A percentile compares a stretch with the other conserved stretches of the same genome.
These are phyloP conservation scores for Progne subis DNA, from an alignment of 2,113 vertebrate genomes.

Conservation along the genomic window DNA sequence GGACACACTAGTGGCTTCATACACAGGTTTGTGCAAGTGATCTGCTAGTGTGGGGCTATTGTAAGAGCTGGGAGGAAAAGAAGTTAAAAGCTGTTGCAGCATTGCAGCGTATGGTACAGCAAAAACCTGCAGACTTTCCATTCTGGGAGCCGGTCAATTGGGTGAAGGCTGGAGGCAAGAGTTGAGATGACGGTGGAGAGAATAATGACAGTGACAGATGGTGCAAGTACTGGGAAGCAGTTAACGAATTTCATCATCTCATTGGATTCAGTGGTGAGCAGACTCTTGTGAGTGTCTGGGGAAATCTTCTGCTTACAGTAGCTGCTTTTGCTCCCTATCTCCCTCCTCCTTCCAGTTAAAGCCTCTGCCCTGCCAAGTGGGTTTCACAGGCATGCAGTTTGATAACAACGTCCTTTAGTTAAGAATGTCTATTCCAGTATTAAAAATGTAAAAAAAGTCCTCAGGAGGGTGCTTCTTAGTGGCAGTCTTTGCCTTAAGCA, in stretches of 20 bases:
- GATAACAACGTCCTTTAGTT: neutral
- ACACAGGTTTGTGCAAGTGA: conserved; percentile 60
- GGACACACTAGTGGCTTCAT: conserved; percentile 44
- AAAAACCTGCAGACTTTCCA: conserved; percentile 23
- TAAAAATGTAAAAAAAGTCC: conserved; percentile 62
- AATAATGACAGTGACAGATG: neutral
- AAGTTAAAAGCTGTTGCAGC: conserved; percentile 50
- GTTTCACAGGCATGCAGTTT: conserved; percentile 53
- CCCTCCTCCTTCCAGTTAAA: conserved; percentile 61
- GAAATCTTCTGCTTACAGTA: conserved; percentile 44
- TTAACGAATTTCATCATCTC: conserved; percentile 13
- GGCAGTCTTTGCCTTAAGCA: conserved; percentile 37
- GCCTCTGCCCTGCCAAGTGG: conserved; percentile 52
- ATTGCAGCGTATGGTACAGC: conserved; percentile 24
- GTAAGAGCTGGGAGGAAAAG: conserved; percentile 23
- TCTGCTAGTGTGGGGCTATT: conserved; percentile 3
- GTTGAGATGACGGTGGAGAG: neutral
- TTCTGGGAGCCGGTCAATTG: neutral
- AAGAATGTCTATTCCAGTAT: conserved; percentile 56
- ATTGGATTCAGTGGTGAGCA: conserved; percentile 14
- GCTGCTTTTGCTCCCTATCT: conserved; percentile 42
- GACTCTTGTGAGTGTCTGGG: conserved; percentile 3
- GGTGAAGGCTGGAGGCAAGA: neutral
- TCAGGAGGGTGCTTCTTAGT: neutral
- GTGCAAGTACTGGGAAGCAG: conserved; percentile 9